Conservation (phyloP, 2,797 vertebrate genomes). For the Lates japonicus region DNA sequence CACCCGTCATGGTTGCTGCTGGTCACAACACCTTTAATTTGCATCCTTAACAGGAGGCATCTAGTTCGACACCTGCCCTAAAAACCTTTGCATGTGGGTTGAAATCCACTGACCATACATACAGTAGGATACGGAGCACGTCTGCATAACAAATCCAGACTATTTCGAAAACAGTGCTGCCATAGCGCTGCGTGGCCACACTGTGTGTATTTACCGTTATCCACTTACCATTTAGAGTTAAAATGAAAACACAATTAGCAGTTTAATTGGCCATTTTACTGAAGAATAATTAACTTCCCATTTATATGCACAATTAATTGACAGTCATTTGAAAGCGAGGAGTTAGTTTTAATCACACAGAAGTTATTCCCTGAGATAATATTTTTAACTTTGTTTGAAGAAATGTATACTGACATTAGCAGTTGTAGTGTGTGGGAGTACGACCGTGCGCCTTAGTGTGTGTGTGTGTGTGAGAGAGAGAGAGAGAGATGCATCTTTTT, state of each 20-base stretch:
- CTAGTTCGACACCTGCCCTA: background rate
- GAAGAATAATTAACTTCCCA: slow-evolving; percentile 95
- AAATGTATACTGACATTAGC: slow-evolving; percentile 51
- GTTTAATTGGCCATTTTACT: slow-evolving; percentile 96
- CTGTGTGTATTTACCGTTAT: slow-evolving; percentile 91
- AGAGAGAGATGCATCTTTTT: background rate
- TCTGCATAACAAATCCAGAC: background rate
- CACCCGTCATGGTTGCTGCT: background rate
- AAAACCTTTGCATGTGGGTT: background rate
- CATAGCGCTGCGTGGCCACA: slow-evolving; percentile 30
- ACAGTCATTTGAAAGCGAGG: slow-evolving; percentile 91
- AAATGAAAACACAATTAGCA: slow-evolving; percentile 92
- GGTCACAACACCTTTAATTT: background rate
- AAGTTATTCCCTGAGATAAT: slow-evolving; percentile 77
- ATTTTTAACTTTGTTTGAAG: slow-evolving; percentile 65
- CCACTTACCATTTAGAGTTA: slow-evolving; percentile 93
- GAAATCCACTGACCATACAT: background rate
- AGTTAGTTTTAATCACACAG: slow-evolving; percentile 86
- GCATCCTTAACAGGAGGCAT: background rate
- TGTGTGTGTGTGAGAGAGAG: background rate
- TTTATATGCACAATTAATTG: slow-evolving; percentile 98
- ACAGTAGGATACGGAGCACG: background rate
- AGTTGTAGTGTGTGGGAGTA: slow-evolving; percentile 19
- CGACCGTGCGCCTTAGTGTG: background rate
- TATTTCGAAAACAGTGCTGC: slow-evolving; percentile 8